Conservation (phyloP, 2,797 vertebrate genomes). For the Malacoctenus gilli region DNA sequence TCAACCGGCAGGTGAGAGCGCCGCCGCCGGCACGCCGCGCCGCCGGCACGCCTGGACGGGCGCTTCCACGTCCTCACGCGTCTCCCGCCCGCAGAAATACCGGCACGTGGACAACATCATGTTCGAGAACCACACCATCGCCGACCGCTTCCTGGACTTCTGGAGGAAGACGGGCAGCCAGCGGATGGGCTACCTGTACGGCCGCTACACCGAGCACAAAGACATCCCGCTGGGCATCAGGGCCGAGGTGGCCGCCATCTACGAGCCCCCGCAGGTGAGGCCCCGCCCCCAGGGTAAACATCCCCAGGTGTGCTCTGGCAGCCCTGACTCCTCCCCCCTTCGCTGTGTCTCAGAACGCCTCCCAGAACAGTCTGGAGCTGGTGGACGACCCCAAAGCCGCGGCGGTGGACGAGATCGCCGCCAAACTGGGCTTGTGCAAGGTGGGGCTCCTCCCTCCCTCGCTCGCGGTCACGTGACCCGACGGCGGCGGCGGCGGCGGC, state of each 20-base stretch:
- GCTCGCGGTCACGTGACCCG: not conserved
- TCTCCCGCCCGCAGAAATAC: constrained; percentile 98
- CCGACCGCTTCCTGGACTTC: constrained; percentile 97
- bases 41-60: too few relatives aligned
- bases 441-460: constrained; percentile 60
- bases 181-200: constrained; percentile 93
- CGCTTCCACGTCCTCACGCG: too few relatives aligned
- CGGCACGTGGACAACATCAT: constrained; percentile 99
- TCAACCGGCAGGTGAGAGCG: constrained; percentile 95
- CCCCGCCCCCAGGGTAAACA: too few relatives aligned
- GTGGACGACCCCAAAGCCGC: constrained; percentile 94
- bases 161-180: constrained; percentile 98
- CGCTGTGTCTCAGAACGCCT: constrained; percentile 83
- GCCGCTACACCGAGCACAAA: constrained; percentile 95
- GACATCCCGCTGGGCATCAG: constrained; percentile 97
- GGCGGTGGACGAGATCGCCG: constrained; percentile 94
- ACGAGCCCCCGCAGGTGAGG: constrained; percentile 95
- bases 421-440: constrained; percentile 95
- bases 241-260: constrained; percentile 96
- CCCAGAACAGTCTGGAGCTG: constrained; percentile 95
- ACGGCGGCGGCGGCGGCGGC: too few relatives aligned
- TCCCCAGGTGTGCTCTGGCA: too few relatives aligned
- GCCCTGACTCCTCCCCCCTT: too few relatives aligned
- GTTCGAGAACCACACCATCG: constrained; percentile 99
- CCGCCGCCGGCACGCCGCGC: too few relatives aligned